These are phyloP conservation scores for Chromobotia macracanthus DNA, from an alignment of 2,797 vertebrate species.

Conservation along the genomic window DNA sequence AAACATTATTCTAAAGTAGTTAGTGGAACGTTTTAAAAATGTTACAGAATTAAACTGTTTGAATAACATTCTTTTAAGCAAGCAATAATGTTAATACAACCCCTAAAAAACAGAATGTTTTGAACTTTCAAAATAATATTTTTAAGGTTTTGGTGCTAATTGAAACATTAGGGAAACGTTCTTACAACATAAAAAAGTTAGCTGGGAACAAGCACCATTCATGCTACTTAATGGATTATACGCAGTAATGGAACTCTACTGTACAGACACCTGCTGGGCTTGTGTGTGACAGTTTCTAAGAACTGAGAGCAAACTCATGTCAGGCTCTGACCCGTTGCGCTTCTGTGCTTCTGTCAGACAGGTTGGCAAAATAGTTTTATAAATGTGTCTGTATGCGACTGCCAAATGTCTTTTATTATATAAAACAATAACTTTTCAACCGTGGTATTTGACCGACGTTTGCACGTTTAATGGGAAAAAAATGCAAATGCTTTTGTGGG, in stretches of 20 bases:
- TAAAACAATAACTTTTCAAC: constrained; percentile 42
- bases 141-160: too few relatives aligned
- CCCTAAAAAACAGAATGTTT: too few relatives aligned
- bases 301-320: constrained; percentile 48
- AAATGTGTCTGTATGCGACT: constrained; percentile 40
- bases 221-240: constrained; percentile 27
- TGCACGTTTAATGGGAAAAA: constrained; percentile 35
- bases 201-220: constrained; percentile 1
- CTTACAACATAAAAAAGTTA: too few relatives aligned
- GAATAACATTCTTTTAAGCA: too few relatives aligned
- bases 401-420: constrained; percentile 36
- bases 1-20: too few relatives aligned
- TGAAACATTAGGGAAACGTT: too few relatives aligned
- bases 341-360: constrained; percentile 39
- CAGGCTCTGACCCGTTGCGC: constrained; percentile 43
- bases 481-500: constrained; percentile 53
- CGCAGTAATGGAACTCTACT: constrained; percentile 37
- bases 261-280: constrained; percentile 42
- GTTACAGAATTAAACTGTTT: too few relatives aligned
- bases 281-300: constrained; percentile 51
- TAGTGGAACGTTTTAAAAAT: too few relatives aligned
- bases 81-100: too few relatives aligned
- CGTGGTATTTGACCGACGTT: constrained; percentile 6
- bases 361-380: constrained; percentile 27
- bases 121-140: too few relatives aligned